phyloP scores from a whole-genome alignment of 2,797 vertebrate species.

The Glossophaga mutica region DNA sequence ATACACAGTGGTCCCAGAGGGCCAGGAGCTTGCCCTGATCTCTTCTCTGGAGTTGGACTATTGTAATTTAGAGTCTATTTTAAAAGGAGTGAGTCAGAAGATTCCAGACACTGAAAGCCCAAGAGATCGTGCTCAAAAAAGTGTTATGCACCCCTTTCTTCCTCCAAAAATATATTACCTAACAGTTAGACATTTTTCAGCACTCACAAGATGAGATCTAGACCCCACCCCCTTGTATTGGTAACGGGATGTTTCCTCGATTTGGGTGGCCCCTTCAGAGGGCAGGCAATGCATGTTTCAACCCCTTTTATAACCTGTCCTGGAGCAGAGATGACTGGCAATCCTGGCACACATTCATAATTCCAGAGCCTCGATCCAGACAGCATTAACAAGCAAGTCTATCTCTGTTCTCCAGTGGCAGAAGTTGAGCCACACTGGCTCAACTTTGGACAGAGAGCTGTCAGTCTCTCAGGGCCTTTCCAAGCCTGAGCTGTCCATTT shows the following conservation, averaged over 20 bases:
- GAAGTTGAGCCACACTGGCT: background rate
- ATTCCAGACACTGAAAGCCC: background rate
- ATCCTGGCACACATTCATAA: background rate
- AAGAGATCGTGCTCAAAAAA: background rate
- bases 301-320: background rate
- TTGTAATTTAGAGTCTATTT: background rate
- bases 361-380: background rate
- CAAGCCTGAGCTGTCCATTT: background rate
- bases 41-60: background rate
- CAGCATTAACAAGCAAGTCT: background rate
- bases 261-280: background rate
- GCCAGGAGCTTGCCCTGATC: background rate
- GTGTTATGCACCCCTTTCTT: background rate
- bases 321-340: background rate
- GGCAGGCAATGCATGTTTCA: background rate
- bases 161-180: background rate
- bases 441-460: background rate
- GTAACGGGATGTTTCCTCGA: background rate
- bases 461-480: background rate
- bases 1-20: background rate
- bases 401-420: background rate
- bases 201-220: background rate
- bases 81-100: background rate
- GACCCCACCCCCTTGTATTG: background rate
- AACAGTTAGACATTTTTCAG: background rate